Evolutionary conservation across 2,888 invertebrate genomes (phyloP).

Genomic region (Thyatira batis): DNA sequence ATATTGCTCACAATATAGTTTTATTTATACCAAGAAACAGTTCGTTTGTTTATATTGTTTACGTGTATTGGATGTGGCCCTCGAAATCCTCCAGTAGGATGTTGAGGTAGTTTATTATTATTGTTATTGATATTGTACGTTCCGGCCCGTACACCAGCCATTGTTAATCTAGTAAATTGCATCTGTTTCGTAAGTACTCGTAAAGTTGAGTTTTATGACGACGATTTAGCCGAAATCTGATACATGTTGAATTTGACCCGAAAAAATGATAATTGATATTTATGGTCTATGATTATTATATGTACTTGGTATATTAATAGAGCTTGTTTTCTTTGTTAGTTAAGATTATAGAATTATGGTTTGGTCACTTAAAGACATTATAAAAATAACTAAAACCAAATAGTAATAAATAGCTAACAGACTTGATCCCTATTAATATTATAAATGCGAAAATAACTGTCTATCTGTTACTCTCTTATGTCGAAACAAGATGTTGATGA

Average conservation of each 20-base stretch:
- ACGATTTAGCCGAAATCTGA: not conserved
- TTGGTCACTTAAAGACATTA: too few relatives aligned
- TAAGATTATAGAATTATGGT: too few relatives aligned
- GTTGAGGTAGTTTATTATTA: slow-evolving; percentile 26
- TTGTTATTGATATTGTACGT: slow-evolving; percentile 33
- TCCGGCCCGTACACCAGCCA: slow-evolving; percentile 18
- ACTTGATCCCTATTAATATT: too few relatives aligned
- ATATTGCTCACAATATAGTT: not conserved
- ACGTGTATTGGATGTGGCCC: slow-evolving; percentile 6
- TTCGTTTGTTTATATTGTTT: slow-evolving; percentile 15
- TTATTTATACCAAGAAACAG: slow-evolving; percentile 5
- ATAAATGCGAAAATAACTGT: too few relatives aligned
- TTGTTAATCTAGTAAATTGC: slow-evolving; percentile 36
- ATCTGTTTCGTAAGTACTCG: not conserved
- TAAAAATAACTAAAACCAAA: too few relatives aligned
- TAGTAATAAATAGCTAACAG: too few relatives aligned
- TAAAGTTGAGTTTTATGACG: not conserved
- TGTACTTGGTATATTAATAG: too few relatives aligned
- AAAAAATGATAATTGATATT: not conserved
- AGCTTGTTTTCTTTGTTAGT: too few relatives aligned
- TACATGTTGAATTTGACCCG: not conserved
- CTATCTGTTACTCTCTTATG: too few relatives aligned
- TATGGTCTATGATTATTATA: too few relatives aligned
- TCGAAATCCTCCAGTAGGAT: not conserved
- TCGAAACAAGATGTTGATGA: too few relatives aligned